Evolutionary conservation across 2,888 invertebrate species (phyloP).

Genomic region (Heliconius aoede): DNA sequence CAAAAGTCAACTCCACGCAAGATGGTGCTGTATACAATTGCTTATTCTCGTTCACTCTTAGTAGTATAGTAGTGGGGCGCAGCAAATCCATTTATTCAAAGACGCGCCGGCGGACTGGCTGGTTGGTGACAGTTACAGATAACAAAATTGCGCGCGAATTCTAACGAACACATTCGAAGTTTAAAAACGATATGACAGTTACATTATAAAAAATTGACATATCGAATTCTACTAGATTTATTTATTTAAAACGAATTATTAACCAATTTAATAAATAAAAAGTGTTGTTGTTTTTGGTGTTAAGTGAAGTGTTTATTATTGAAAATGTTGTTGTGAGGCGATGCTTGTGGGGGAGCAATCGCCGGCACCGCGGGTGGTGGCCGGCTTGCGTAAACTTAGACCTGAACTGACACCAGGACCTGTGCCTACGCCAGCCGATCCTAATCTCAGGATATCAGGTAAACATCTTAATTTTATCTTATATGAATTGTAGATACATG

Average conservation of each 20-base stretch:
- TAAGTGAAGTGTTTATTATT: constrained; percentile 63
- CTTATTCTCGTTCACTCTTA: constrained; percentile 45
- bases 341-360: constrained; percentile 81
- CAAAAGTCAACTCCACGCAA: constrained; percentile 21
- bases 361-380: constrained; percentile 82
- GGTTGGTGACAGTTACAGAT: constrained; percentile 53
- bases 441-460: constrained; percentile 79
- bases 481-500: neutral
- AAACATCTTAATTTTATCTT: neutral
- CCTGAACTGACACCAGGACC: constrained; percentile 79
- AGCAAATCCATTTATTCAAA: constrained; percentile 71
- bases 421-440: constrained; percentile 72
- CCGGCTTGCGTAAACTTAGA: constrained; percentile 77
- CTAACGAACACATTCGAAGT: constrained; percentile 77
- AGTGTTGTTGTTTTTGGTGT: constrained; percentile 55
- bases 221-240: neutral
- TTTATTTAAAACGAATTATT: neutral
- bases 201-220: constrained; percentile 41
- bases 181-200: constrained; percentile 70
- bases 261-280: constrained; percentile 35
- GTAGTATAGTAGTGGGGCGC: constrained; percentile 58
- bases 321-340: constrained; percentile 71
- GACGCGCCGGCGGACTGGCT: constrained; percentile 65
- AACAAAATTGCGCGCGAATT: constrained; percentile 63
- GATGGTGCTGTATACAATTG: constrained; percentile 30